Evolutionary conservation across 2,113 vertebrate species (phyloP).

Genomic region (Carassius gibelio): DNA sequence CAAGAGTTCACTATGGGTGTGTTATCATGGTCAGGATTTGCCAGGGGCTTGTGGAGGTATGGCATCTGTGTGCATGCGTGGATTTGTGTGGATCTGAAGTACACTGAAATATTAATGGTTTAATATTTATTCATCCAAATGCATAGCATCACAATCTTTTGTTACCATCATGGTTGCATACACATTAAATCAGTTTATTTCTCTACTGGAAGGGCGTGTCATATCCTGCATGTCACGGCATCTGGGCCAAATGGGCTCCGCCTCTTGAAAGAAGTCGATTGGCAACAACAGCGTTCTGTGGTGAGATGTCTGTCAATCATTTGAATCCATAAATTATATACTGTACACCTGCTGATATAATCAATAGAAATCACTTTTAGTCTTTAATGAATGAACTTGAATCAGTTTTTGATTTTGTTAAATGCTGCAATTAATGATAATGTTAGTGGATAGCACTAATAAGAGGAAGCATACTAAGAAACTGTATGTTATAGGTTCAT

Average conservation of each 20-base stretch:
- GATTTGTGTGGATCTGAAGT: neutral
- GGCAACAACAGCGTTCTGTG: constrained; percentile 87
- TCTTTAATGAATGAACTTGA: neutral
- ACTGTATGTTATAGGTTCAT: constrained; percentile 79
- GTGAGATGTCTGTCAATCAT: constrained; percentile 64
- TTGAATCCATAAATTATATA: neutral
- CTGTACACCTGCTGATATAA: neutral
- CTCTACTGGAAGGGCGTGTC: constrained; percentile 82
- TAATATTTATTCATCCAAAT: neutral
- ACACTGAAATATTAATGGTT: no score
- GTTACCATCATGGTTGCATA: neutral
- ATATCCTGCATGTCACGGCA: constrained; percentile 92
- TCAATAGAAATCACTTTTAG: neutral
- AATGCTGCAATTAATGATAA: neutral
- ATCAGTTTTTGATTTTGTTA: neutral
- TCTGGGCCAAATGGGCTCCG: constrained; percentile 74
- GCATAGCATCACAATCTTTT: neutral
- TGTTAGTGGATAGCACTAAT: neutral
- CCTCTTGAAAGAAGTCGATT: constrained; percentile 82
- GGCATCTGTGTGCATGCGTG: constrained; percentile 43
- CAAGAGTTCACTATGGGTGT: constrained; percentile 87
- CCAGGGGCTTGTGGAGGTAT: constrained; percentile 92
- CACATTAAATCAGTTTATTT: neutral
- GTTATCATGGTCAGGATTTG: constrained; percentile 91
- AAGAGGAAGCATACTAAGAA: neutral